A percentile compares a stretch with the other conserved stretches of the same genome.
These are phyloP conservation scores for Pseudomugil tenellus DNA, from an alignment of 2,797 vertebrate species.

Conservation along the genomic window DNA sequence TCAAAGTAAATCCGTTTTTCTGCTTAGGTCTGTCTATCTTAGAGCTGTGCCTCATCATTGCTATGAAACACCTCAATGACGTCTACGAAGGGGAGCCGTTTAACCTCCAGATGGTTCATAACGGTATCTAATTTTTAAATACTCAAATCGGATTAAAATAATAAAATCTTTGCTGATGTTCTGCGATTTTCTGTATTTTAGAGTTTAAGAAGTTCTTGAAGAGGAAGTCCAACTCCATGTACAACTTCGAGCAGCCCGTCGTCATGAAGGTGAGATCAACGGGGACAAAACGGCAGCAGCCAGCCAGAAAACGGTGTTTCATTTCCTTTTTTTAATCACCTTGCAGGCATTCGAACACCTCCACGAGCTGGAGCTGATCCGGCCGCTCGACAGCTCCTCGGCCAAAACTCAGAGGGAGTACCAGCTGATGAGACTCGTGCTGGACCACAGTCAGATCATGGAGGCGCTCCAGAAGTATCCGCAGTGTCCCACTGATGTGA, in stretches of 20 bases:
- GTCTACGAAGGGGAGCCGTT: conserved; percentile 95
- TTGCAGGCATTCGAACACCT: conserved; percentile 89
- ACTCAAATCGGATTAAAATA: too few relatives aligned
- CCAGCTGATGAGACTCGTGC: conserved; percentile 88
- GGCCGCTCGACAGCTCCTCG: conserved; percentile 80
- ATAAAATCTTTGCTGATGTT: not conserved
- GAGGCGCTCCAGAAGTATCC: conserved; percentile 94
- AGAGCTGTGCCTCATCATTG: conserved; percentile 95
- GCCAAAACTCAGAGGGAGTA: conserved; percentile 89
- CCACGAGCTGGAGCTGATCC: conserved; percentile 88
- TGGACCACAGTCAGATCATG: conserved; percentile 93
- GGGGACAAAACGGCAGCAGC: not conserved
- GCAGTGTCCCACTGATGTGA: conserved; percentile 93
- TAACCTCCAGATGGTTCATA: conserved; percentile 99
- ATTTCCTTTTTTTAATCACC: not conserved
- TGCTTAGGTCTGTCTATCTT: conserved; percentile 90
- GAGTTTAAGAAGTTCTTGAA: conserved; percentile 98
- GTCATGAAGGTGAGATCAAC: conserved; percentile 89
- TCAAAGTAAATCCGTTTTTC: not conserved
- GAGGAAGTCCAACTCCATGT: conserved; percentile 91
- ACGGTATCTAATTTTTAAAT: conserved; percentile 81
- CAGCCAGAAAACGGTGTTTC: not conserved
- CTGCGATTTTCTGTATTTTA: conserved; percentile 53
- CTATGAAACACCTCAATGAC: conserved; percentile 97
- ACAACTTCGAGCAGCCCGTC: conserved; percentile 94